A percentile compares a stretch with the other conserved stretches of the same genome.
Conservation (phyloP, 2,888 invertebrate species). For the Eristalis intricaria region DNA sequence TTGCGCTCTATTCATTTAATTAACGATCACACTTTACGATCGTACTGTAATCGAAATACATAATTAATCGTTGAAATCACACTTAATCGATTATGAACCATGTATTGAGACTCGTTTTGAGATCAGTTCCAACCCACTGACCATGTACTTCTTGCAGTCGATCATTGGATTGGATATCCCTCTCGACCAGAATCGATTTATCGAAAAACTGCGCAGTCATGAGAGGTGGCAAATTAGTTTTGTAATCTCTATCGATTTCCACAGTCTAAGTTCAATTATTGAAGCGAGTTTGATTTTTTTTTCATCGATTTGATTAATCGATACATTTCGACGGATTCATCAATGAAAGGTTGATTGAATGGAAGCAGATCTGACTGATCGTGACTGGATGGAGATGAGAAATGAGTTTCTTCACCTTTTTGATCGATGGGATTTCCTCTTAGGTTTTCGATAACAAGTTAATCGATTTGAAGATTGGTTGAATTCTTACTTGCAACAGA, state of each 20-base stretch:
- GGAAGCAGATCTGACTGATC: not conserved
- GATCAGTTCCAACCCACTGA: not conserved
- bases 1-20: not conserved
- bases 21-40: not conserved
- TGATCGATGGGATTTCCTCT: not conserved
- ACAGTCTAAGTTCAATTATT: not conserved
- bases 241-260: not conserved
- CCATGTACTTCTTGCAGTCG: not conserved
- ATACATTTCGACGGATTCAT: not conserved
- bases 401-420: not conserved
- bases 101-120: not conserved
- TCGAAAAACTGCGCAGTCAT: not conserved
- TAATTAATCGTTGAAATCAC: not conserved
- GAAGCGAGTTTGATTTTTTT: not conserved
- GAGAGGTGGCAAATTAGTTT: not conserved
- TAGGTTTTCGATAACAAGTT: not conserved
- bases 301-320: not conserved
- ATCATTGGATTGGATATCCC: not conserved
- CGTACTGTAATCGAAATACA: not conserved
- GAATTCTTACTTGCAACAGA: not conserved
- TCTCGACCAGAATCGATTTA: not conserved
- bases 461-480: not conserved
- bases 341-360: not conserved
- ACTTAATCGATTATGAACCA: not conserved
- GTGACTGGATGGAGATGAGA: not conserved